Evolutionary conservation across 1,140 invertebrate species (phyloP).

Genomic region (Mycetomoellerius zeteki): DNA sequence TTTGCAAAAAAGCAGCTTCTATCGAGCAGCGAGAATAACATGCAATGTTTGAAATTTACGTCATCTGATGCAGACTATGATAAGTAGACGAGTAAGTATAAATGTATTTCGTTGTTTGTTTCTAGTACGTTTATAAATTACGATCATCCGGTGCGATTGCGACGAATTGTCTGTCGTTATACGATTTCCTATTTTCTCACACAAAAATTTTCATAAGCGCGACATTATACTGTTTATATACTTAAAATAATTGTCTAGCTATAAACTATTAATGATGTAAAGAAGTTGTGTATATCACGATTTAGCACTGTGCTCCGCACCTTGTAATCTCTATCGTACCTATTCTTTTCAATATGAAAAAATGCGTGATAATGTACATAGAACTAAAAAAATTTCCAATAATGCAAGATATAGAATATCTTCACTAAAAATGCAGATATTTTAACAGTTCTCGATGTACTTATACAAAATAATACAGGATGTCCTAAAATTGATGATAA

Average conservation of each 20-base stretch:
- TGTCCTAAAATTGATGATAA: too few relatives aligned
- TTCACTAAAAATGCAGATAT: not conserved
- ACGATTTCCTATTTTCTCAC: not conserved
- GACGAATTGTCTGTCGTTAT: not conserved
- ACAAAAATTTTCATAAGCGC: not conserved
- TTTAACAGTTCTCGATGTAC: not conserved
- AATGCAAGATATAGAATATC: not conserved
- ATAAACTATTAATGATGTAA: not conserved
- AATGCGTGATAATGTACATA: not conserved
- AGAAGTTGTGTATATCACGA: not conserved
- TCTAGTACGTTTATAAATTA: constrained; percentile 2
- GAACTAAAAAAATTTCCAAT: not conserved
- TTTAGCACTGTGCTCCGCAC: not conserved
- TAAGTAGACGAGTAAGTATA: constrained; percentile 2
- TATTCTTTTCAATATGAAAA: not conserved
- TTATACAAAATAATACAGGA: not conserved
- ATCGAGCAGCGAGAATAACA: not conserved
- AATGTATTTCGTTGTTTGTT: not conserved
- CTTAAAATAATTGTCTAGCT: not conserved
- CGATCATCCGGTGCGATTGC: constrained; percentile 5
- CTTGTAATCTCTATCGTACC: too few relatives aligned
- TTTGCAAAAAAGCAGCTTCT: not conserved
- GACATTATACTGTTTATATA: not conserved
- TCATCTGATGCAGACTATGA: not conserved
- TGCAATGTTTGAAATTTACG: constrained; percentile 30